Base-by-base conservation (phyloP, 2,113 vertebrate genomes). In the Perca fluviatilis region DNA sequence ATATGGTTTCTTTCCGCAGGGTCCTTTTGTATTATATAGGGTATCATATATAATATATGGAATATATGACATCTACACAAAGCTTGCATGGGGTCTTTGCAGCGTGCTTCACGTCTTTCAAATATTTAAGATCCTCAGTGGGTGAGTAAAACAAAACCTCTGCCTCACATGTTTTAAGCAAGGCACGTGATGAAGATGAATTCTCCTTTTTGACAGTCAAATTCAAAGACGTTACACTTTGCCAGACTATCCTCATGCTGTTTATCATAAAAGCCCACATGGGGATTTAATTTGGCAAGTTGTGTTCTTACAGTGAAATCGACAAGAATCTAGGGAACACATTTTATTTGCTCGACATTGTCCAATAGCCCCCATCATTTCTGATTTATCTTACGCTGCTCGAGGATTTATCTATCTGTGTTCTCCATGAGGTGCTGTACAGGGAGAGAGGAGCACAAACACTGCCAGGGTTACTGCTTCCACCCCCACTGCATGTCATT, bases 401-500 rank as follows among this genome's bases (percentile, higher is more conserved):
- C 0, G 9, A 84, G 88, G 84, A 79, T 89, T 91, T 91, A 86
- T 91, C 83, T 83, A 76, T 92, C 80, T 87, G 80, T 49, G 70
- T 47, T 68, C 80, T 86, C 70, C 79, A 78, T 91, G 90, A 79
- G 89, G 76, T 62, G 88, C 73, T 74, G 62, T 25, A 79, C 61
- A 47, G 67, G 64, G 89, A 86, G 69, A 80, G 68, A 66, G 69
- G 68, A 92, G 84, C 62, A 64, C 54, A 83, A 80, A 85, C 68
- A 73, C 53, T 84, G 83, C 80, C 85, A 79, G 83, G 65, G 82
- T 82, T 82, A 85, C 75, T 76, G 83, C 73, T 70, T 85, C 65
- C 57, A 87, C 78, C 87, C 82, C 80, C 83, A 80, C 88, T 82
- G 86, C 83, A 87, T 64, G 85, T 80, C 67, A 90, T 81, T 92